Conservation (phyloP, 2,113 vertebrate genomes). For the Engraulis encrasicolus region DNA sequence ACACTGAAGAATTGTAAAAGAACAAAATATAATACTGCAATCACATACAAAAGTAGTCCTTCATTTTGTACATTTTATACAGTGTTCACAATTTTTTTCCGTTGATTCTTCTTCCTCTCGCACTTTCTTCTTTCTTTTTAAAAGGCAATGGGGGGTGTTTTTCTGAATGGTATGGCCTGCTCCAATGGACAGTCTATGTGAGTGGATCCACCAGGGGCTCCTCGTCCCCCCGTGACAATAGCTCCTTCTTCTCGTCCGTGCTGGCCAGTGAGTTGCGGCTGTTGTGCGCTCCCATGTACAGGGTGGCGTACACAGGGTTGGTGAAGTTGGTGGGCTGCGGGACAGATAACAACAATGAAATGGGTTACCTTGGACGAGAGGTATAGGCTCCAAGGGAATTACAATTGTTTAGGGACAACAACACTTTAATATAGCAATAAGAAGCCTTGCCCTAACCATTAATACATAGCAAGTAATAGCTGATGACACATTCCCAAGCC, state of each 20-base stretch:
- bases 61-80: conserved; percentile 99
- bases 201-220: conserved; percentile 88
- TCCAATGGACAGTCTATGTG: conserved; percentile 74
- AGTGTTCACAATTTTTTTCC: conserved; percentile 76
- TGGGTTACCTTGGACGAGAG: too few species aligned
- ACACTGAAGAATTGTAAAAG: conserved; percentile 75
- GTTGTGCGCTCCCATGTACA: conserved; percentile 95
- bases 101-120: conserved; percentile 63
- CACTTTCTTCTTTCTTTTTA: conserved; percentile 60
- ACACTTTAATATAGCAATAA: too few species aligned
- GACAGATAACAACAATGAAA: conserved; percentile 12
- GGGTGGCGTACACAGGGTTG: conserved; percentile 94
- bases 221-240: conserved; percentile 88
- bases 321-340: conserved; percentile 97
- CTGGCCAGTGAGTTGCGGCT: conserved; percentile 95
- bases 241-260: conserved; percentile 96
- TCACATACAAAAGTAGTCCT: conserved; percentile 99
- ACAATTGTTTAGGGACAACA: background rate
- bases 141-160: conserved; percentile 70
- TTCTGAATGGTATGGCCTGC: conserved; percentile 54
- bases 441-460: too few species aligned
- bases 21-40: conserved; percentile 94
- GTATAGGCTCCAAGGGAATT: background rate
- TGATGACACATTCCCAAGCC: background rate
- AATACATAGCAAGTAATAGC: too few species aligned